Base-by-base conservation (phyloP, 2,113 vertebrate species). In the Pagrus major region DNA sequence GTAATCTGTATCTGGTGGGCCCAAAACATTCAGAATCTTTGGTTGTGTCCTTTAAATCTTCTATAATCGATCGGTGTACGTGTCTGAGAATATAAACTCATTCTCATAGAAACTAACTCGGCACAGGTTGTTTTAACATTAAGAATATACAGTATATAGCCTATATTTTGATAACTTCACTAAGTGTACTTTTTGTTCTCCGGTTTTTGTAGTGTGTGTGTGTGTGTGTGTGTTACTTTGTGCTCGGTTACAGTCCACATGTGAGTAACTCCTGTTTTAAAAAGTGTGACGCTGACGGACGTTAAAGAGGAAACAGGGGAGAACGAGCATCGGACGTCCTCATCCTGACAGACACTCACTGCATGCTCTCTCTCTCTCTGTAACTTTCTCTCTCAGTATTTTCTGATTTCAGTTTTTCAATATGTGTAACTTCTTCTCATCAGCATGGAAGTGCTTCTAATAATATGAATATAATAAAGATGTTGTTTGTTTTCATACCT, bases 161-260 rank as follows among this genome's bases (percentile, higher is more conserved):
- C 79, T 94, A 84, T 93, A 90, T 94, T 93, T 95, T 92, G 88
- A 93, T 93, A 91, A 93, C 89, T 90, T 93, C 88, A 93, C 89
- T 81, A 92, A 93, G 89, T 93, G 91, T 89, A 88, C 85, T 87
- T 90, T 91, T 60, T 72, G 78, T 91, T 90, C 76, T 81, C 49
- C 58, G 44, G 69, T 86, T 91, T 91, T 89, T 89, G 80, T 89
- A 86, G 66, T 76, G 88, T 71, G 39, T 73, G 37, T 64, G n/a
- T 33, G 39, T 73, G 37, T 64, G n/a, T 33, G 58, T 74, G 52
- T 47, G 73, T 83, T 76, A 49, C 27, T 80, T 55, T 82, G 76
- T 81, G 56, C 37, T 69, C 6, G 59, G 49, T 78, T 66, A 46
- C 56, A 54, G 76, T 78, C 67, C 54, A 3, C 47, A 70, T 86